Base-by-base conservation (phyloP, 2,797 vertebrate species). In the Melanotaenia parkinsoni region DNA sequence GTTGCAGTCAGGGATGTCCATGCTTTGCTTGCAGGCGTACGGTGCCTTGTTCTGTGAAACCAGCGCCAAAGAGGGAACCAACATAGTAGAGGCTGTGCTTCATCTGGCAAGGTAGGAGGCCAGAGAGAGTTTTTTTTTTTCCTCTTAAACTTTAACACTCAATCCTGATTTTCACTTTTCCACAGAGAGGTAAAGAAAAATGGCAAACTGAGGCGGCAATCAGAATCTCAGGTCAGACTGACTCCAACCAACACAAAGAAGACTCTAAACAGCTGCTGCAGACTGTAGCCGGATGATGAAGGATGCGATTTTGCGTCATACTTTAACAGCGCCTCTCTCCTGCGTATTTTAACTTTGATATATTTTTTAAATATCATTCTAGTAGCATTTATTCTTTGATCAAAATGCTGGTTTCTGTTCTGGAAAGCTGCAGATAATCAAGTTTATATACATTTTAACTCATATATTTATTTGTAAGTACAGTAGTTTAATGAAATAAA, bases 51-150 rank as follows among this genome's bases (percentile, higher is more conserved):
- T 95, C 91, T 95, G 94, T 0, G 91, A 95, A 80, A 94, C 93
- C 3, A 95, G 95, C 18, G 90, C 94, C 78, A 96, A 94, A 84
- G 94, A 95, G 0, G 89, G 95, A 68, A 95, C 91, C 32, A 94
- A 86, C 0, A 70, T 88, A 1, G 91, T 92, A 0, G 94, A 96
- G 77, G 91, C 92, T 0, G 93, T 93, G 74, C 93, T 95, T 66
- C 95, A 95, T 80, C 91, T 93, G 0, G 92, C 94, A 7, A 91
- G 87, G 94, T 93, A 90, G 82, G 85, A 63, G 64, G 53, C 66
- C 9, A 53, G 59, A 20, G 47, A 32, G 33, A 71, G 30, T 67
- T 59, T 47, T 43, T 9, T 53, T 11, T 11, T 35, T 26, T 2
- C 40, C 18, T 33, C 43, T 10, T 57, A 58, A 58, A 47, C 24